Conservation (phyloP, 2,888 invertebrate species). For the Hyposoter didymator region DNA sequence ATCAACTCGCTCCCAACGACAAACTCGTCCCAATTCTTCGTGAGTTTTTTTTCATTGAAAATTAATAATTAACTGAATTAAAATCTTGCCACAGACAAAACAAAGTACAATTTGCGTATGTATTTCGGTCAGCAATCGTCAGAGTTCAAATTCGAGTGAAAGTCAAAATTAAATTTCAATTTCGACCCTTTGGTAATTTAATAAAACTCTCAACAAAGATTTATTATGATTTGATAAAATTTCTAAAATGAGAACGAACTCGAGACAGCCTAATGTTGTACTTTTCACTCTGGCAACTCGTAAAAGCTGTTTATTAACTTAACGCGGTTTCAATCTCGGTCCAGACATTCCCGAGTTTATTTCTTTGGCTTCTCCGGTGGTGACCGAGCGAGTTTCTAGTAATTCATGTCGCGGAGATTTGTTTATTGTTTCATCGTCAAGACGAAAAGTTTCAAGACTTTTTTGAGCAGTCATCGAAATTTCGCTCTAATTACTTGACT, state of each 20-base stretch:
- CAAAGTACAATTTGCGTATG: too few species aligned
- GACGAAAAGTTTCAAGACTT: neutral
- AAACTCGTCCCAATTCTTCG: slow-evolving; percentile 88
- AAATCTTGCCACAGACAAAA: too few species aligned
- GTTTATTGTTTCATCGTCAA: slow-evolving; percentile 10
- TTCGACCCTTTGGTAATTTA: neutral
- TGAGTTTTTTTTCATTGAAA: slow-evolving; percentile 70
- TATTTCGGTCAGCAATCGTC: too few species aligned
- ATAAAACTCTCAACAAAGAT: neutral
- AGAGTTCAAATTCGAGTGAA: too few species aligned
- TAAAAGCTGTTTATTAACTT: slow-evolving; percentile 38
- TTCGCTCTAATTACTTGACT: neutral
- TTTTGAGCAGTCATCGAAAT: neutral
- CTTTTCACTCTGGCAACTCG: slow-evolving; percentile 2
- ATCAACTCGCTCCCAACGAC: slow-evolving; percentile 87
- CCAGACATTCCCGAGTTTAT: slow-evolving; percentile 22
- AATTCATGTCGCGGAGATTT: neutral
- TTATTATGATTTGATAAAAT: slow-evolving; percentile 1
- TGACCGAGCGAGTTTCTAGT: neutral
- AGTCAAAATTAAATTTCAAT: neutral
- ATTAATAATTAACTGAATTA: too few species aligned
- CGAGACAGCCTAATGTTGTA: neutral
- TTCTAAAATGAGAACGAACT: slow-evolving; percentile 18
- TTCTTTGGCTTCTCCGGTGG: slow-evolving; percentile 32
- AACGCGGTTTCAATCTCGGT: slow-evolving; percentile 36